Evolutionary conservation across 2,113 vertebrate genomes (phyloP).

Genomic region (Phycodurus eques): DNA sequence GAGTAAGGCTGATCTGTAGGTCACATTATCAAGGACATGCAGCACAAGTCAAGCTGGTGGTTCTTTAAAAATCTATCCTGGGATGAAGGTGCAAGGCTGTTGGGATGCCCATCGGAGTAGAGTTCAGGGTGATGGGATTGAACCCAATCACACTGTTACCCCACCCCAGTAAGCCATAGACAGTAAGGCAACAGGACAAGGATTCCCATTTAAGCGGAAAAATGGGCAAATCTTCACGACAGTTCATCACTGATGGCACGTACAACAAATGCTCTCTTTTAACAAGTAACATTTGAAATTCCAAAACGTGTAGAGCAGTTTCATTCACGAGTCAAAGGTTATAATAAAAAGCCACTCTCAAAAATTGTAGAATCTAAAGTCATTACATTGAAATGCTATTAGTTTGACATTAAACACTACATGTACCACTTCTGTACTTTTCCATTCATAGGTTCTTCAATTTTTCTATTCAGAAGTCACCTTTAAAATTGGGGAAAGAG

Average conservation of each 20-base stretch:
- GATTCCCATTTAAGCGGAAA: neutral
- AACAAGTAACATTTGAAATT: slow-evolving; percentile 1
- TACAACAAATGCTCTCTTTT: neutral
- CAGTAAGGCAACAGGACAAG: slow-evolving; percentile 49
- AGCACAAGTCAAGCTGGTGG: slow-evolving; percentile 9
- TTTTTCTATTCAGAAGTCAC: slow-evolving; percentile 9
- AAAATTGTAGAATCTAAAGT: slow-evolving; percentile 36
- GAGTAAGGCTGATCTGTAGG: slow-evolving; percentile 4
- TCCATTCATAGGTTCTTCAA: slow-evolving; percentile 13
- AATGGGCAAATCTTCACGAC: neutral
- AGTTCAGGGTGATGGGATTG: neutral
- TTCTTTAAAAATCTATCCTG: neutral
- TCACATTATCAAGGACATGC: slow-evolving; percentile 7
- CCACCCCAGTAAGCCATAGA: slow-evolving; percentile 47
- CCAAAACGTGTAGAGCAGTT: slow-evolving; percentile 10
- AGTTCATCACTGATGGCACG: neutral
- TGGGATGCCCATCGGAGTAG: neutral
- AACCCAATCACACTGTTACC: slow-evolving; percentile 8
- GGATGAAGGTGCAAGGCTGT: slow-evolving; percentile 4
- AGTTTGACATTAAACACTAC: slow-evolving; percentile 12
- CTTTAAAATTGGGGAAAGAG: neutral
- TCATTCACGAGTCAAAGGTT: slow-evolving; percentile 10
- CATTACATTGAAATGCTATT: slow-evolving; percentile 17
- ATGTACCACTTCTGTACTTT: neutral
- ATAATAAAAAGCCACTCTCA: slow-evolving; percentile 42